Conservation (phyloP, 2,888 invertebrate species). For the Vandiemenella viatica region DNA sequence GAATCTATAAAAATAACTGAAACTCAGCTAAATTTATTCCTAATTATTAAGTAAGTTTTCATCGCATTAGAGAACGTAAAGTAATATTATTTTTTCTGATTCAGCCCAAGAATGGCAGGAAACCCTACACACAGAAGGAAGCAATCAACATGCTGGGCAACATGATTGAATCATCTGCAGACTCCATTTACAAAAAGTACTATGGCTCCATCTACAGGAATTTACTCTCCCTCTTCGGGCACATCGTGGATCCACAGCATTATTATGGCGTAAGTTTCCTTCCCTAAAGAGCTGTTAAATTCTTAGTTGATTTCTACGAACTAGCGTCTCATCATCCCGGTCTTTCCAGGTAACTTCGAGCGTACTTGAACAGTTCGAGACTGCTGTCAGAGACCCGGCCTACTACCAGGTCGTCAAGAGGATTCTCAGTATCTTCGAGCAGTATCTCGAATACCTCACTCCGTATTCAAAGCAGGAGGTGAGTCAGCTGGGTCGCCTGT, state of each 20-base stretch:
- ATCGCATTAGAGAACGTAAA: too few relatives aligned
- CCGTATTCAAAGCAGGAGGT: background rate
- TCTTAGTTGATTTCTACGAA: background rate
- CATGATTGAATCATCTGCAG: conserved; percentile 23
- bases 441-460: conserved; percentile 33
- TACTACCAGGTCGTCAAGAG: conserved; percentile 52
- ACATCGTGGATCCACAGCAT: conserved; percentile 5
- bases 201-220: conserved; percentile 30
- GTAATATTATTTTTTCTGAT: too few relatives aligned
- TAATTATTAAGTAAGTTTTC: too few relatives aligned
- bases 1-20: too few relatives aligned
- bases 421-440: conserved; percentile 40
- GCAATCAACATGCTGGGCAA: conserved; percentile 27
- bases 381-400: conserved; percentile 49
- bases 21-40: too few relatives aligned
- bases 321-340: background rate
- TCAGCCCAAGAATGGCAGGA: background rate
- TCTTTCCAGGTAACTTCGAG: conserved; percentile 33
- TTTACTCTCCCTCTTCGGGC: conserved; percentile 4
- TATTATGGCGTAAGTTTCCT: background rate
- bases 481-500: too few relatives aligned
- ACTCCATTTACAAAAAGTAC: conserved; percentile 26
- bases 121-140: conserved; percentile 17
- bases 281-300: background rate
- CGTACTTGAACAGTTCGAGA: conserved; percentile 48